Evolutionary conservation across 1,140 invertebrate species (phyloP).

Genomic region (Diachasmimorpha longicaudata): DNA sequence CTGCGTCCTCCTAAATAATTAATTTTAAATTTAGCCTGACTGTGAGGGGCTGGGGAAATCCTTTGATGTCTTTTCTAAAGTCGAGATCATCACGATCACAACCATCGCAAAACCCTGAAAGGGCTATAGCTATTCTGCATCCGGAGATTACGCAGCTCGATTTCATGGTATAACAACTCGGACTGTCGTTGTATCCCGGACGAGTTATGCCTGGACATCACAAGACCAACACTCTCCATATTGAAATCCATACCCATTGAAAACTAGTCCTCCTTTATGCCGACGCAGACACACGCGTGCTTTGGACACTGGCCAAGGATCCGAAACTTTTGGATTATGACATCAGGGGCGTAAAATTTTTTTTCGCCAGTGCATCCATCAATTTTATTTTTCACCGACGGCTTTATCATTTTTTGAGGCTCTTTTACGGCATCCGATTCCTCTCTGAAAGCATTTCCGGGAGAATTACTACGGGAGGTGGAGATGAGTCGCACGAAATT

Average conservation of each 20-base stretch:
- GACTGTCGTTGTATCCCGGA: background rate
- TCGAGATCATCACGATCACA: too few relatives aligned
- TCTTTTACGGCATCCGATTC: too few relatives aligned
- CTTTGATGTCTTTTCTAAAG: too few relatives aligned
- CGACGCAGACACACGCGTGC: constrained; percentile 20
- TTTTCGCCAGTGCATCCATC: background rate
- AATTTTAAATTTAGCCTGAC: too few relatives aligned
- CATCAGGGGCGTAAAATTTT: background rate
- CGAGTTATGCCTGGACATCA: background rate
- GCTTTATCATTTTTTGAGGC: background rate
- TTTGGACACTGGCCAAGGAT: constrained; percentile 18
- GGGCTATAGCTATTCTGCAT: too few relatives aligned
- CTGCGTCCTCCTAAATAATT: too few relatives aligned
- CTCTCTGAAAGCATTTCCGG: too few relatives aligned
- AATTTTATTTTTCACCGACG: background rate
- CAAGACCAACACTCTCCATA: background rate
- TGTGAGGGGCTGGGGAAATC: too few relatives aligned
- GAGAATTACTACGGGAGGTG: too few relatives aligned
- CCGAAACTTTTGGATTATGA: constrained; percentile 11
- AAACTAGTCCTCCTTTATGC: constrained; percentile 38
- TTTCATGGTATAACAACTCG: background rate
- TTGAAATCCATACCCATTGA: constrained; percentile 27
- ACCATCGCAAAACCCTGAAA: too few relatives aligned
- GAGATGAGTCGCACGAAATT: too few relatives aligned
- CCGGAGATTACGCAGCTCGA: too few relatives aligned